Base-by-base conservation (phyloP, 2,888 invertebrate genomes). In the Axea sp. region DNA sequence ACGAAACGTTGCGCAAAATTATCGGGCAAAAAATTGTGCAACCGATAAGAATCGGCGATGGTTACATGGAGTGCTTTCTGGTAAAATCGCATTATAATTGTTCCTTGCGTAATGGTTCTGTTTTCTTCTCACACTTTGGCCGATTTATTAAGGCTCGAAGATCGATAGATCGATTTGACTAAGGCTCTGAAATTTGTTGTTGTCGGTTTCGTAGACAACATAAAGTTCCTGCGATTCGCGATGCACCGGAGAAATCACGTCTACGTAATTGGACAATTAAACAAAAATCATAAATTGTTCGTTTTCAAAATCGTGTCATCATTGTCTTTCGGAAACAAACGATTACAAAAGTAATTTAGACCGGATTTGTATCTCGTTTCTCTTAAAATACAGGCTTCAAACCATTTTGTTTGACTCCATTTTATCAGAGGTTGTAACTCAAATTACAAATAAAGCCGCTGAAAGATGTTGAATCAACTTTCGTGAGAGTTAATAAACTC, bases 71-170 rank as follows among this genome's bases (percentile, higher is more conserved):
- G 53, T 45, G 35, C 43, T 65, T 65, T 65, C 55, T 37, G 53
- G 28, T 12, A 45, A 65, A 53, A 55, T 30, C 37, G 28, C 24
- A 47, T 65, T 65, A 65, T 65, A 53, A 65, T 65, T 65, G 53
- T 37, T 19, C 19, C 7, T 64, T 64, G 17, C 35, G 28, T 53
- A 64, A 64, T 14, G 6, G 19, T 0, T 24, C 14, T 5, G 53
- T 9, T 53, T 64, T 53, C 53, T 64, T 64, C 64, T 64, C 64
- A 64, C 64, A 53, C 51, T 64, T 53, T 35, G 11, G 51, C 5
- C 9, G 62, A 43, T 49, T 51, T 41, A 41, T 51, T 41, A 24
- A 9, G 9, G 4, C 6, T 17, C 9, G 1, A 3, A 24, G 45
- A 49, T 49, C 39, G 22, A 24, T 22, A 8, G 37, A 28, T 47